Conservation (phyloP, 2,797 vertebrate species). For the Urocyon cinereoargenteus region DNA sequence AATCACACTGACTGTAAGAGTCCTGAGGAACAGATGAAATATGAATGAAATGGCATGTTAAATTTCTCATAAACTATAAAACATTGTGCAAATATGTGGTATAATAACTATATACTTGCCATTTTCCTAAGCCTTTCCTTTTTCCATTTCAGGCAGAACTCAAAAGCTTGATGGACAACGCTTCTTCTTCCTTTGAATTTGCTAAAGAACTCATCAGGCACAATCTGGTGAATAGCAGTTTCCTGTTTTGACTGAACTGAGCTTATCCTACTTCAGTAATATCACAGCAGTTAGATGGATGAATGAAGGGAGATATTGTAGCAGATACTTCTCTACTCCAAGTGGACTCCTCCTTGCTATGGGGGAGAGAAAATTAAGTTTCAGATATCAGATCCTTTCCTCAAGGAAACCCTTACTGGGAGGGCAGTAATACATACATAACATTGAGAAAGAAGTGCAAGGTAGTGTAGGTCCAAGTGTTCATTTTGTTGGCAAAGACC, state of each 20-base stretch:
- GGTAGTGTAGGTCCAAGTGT: background rate
- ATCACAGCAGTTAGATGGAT: slow-evolving; percentile 4
- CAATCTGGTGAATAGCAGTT: slow-evolving; percentile 93
- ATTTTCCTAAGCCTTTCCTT: slow-evolving; percentile 73
- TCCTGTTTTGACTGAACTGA: background rate
- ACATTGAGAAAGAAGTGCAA: slow-evolving; percentile 6
- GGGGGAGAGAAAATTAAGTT: background rate
- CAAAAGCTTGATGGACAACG: slow-evolving; percentile 96
- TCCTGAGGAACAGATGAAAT: background rate
- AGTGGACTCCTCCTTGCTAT: background rate
- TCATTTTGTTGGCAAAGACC: background rate
- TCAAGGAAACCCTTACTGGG: background rate
- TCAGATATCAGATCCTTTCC: background rate
- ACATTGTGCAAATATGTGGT: background rate
- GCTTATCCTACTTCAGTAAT: background rate
- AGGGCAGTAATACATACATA: background rate
- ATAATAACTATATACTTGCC: background rate
- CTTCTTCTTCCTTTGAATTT: slow-evolving; percentile 97
- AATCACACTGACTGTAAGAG: background rate
- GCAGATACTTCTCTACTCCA: background rate
- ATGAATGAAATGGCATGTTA: slow-evolving; percentile 30
- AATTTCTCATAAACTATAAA: slow-evolving; percentile 40
- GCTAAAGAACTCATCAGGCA: slow-evolving; percentile 98
- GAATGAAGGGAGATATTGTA: background rate
- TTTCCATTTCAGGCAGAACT: slow-evolving; percentile 92